Percentiles rank a stretch among this genome's conserved stretches.
phyloP scores from a whole-genome alignment of 2,797 vertebrate genomes.

The Micropoecilia bifurca region DNA sequence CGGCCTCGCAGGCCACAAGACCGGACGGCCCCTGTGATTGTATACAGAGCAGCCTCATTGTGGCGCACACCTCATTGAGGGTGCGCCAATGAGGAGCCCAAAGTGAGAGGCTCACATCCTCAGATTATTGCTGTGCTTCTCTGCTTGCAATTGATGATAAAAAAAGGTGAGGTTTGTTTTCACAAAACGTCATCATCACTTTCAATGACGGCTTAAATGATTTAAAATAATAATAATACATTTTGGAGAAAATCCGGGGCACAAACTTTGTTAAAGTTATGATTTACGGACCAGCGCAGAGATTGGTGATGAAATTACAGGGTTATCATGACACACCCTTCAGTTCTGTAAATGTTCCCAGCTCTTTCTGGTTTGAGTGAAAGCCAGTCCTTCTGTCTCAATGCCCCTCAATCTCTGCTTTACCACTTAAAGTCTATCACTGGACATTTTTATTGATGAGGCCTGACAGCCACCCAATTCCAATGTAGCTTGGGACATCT shows the following conservation, averaged over 20 bases:
- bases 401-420: conserved; percentile 36
- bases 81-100: no score
- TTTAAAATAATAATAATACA: background rate
- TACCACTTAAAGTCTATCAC: conserved; percentile 72
- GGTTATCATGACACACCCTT: conserved; percentile 51
- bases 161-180: conserved; percentile 10
- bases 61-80: conserved; percentile 58
- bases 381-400: conserved; percentile 36
- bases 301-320: conserved; percentile 56
- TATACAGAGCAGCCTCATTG: conserved; percentile 41
- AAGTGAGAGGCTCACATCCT: conserved; percentile 24
- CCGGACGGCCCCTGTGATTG: conserved; percentile 44
- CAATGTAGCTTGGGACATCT: conserved; percentile 71
- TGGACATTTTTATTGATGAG: conserved; percentile 75
- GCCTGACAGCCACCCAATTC: conserved; percentile 72
- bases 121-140: conserved; percentile 36
- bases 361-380: conserved; percentile 37
- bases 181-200: background rate
- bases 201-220: background rate
- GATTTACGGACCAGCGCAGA: conserved; percentile 50
- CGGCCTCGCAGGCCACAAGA: conserved; percentile 57
- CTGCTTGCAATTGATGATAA: conserved; percentile 17
- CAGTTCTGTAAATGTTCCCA: conserved; percentile 48
- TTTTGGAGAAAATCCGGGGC: background rate
- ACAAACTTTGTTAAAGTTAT: conserved; percentile 24